Evolutionary conservation across 2,113 vertebrate species (phyloP).

Genomic region (Aphelocoma coerulescens): DNA sequence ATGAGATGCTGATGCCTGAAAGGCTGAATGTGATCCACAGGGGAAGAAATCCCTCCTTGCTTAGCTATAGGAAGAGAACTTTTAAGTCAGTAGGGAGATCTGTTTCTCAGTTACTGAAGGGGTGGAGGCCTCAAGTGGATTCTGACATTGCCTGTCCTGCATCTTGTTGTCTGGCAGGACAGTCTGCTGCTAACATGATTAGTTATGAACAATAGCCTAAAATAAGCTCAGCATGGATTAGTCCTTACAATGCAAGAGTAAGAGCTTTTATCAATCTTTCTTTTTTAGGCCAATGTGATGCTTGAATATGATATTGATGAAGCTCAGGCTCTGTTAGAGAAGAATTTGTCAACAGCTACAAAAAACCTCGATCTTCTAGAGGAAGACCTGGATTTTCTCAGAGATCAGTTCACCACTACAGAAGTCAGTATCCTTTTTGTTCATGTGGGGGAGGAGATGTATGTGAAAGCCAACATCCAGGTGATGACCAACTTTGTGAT

Average conservation of each 20-base stretch:
- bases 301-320: slow-evolving; percentile 97
- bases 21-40: not conserved
- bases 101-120: not conserved
- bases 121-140: not conserved
- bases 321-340: slow-evolving; percentile 92
- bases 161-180: not conserved
- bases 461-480: not conserved
- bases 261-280: not conserved
- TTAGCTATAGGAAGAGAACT: not conserved
- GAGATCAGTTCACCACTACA: slow-evolving; percentile 98
- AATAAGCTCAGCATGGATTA: not conserved
- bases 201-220: not conserved
- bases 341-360: slow-evolving; percentile 90
- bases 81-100: not conserved
- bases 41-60: not conserved
- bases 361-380: slow-evolving; percentile 93
- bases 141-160: not conserved
- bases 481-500: not conserved
- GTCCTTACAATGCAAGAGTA: not conserved
- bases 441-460: not conserved
- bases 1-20: not conserved
- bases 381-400: slow-evolving; percentile 94
- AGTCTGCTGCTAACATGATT: not conserved
- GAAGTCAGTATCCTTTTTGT: slow-evolving; percentile 99
- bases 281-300: slow-evolving; percentile 93